Conservation (phyloP, 1,140 invertebrate genomes). For the Macrobrachium nipponense region DNA sequence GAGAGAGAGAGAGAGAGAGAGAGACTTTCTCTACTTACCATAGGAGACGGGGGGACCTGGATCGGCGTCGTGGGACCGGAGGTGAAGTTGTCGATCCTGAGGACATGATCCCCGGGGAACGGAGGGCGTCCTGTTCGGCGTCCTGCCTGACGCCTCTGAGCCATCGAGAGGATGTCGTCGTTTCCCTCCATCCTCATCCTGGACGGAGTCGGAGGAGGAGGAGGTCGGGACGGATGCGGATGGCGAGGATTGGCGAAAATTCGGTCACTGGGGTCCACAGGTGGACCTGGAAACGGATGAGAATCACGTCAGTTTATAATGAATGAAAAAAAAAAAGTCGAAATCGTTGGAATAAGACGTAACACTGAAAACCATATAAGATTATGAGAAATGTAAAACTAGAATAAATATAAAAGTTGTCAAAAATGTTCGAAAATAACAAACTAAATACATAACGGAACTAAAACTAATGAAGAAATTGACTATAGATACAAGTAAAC, state of each 20-base stretch:
- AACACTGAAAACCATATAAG: no score
- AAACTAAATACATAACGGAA: no score
- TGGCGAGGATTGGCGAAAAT: not conserved
- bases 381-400: no score
- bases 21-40: not conserved
- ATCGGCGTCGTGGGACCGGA: slow-evolving; percentile 19
- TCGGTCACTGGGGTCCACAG: not conserved
- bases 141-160: slow-evolving; percentile 15
- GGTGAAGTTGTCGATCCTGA: slow-evolving; percentile 52
- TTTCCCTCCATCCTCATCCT: slow-evolving; percentile 40
- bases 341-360: no score
- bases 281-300: no score
- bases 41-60: not conserved
- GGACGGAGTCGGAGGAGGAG: not conserved
- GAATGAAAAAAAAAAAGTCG: no score
- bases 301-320: no score
- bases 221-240: not conserved
- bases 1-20: slow-evolving; percentile 19
- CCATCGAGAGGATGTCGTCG: slow-evolving; percentile 36
- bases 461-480: no score
- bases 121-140: not conserved
- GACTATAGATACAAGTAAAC: no score
- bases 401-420: no score
- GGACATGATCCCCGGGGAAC: slow-evolving; percentile 25
- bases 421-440: no score